These are phyloP conservation scores for Incurvaria masculella DNA, from an alignment of 2,888 invertebrate species.

Conservation along the genomic window DNA sequence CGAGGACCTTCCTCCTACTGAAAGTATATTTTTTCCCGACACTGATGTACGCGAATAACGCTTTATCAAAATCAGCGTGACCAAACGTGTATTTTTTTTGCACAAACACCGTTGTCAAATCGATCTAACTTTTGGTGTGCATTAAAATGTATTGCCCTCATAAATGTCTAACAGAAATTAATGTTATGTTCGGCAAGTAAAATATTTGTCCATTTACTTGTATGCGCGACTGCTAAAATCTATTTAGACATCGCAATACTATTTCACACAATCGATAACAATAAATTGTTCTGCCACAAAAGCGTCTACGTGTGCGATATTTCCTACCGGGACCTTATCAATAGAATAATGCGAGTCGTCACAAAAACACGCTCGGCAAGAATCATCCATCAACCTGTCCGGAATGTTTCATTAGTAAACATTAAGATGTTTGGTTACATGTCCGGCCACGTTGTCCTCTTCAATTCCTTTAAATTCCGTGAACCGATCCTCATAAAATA, in stretches of 20 bases:
- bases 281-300: not conserved
- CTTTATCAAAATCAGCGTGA: too few species aligned
- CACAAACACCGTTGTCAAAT: too few species aligned
- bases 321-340: conserved; percentile 25
- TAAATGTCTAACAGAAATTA: too few species aligned
- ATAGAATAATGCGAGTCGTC: conserved; percentile 45
- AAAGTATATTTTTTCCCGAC: too few species aligned
- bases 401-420: conserved; percentile 56
- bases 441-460: conserved; percentile 40
- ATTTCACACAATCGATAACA: not conserved
- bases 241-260: not conserved
- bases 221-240: too few species aligned
- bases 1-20: too few species aligned
- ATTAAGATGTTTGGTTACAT: conserved; percentile 58
- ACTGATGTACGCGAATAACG: too few species aligned
- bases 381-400: conserved; percentile 52
- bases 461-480: conserved; percentile 40
- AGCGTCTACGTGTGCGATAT: not conserved
- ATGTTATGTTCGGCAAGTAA: too few species aligned
- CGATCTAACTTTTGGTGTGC: too few species aligned
- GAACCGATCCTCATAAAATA: conserved; percentile 27
- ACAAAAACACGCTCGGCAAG: conserved; percentile 43
- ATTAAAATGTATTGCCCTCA: too few species aligned
- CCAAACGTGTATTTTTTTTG: too few species aligned
- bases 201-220: too few species aligned